These are phyloP conservation scores for Catonia carolina DNA, from an alignment of 2,888 invertebrate species.

Conservation along the genomic window DNA sequence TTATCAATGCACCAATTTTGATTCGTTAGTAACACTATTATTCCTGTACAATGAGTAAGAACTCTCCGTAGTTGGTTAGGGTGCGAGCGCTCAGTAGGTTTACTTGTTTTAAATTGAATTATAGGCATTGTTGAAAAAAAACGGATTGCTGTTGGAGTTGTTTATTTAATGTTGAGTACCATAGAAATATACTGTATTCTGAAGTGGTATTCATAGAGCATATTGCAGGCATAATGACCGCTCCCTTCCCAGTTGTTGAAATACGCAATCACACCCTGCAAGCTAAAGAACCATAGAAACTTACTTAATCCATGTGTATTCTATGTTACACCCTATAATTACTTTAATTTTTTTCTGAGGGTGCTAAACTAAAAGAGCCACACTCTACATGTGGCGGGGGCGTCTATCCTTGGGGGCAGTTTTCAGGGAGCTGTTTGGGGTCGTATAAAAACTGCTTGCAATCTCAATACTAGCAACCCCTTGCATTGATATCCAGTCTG, in stretches of 20 bases:
- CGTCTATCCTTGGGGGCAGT: too few species aligned
- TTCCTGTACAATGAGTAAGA: too few species aligned
- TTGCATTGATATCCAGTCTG: too few species aligned
- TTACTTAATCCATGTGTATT: not conserved
- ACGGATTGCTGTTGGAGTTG: slow-evolving; percentile 6
- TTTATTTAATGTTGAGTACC: slow-evolving; percentile 3
- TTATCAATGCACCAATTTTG: too few species aligned
- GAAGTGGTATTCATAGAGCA: not conserved
- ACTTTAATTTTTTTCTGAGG: slow-evolving; percentile 1
- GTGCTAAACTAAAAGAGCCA: not conserved
- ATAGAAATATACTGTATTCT: slow-evolving; percentile 4
- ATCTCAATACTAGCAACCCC: too few species aligned
- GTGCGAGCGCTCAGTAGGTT: too few species aligned
- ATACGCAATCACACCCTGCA: slow-evolving; percentile 10
- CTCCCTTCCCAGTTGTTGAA: not conserved
- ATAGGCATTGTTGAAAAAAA: not conserved
- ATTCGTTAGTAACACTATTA: too few species aligned
- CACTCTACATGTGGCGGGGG: too few species aligned
- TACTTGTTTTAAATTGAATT: not conserved
- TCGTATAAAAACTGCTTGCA: too few species aligned
- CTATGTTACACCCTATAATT: slow-evolving; percentile 2
- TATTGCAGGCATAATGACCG: slow-evolving; percentile 9
- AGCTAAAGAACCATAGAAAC: slow-evolving; percentile 8
- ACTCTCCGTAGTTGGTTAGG: not conserved
- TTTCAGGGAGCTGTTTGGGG: too few species aligned